phyloP scores from a whole-genome alignment of 2,888 invertebrate species.

The Melitaea athalia region DNA sequence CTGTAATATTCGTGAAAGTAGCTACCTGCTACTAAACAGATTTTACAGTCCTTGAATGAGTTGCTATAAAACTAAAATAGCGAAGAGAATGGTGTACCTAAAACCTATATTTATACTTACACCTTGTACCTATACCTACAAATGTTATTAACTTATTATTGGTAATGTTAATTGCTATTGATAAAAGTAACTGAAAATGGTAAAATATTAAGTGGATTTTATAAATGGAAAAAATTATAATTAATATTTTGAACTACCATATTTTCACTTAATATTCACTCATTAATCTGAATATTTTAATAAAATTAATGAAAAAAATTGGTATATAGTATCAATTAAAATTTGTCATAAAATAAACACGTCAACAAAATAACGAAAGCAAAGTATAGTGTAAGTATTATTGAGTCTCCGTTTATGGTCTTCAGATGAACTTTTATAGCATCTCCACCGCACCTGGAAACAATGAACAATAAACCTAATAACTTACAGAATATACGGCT shows the following conservation, averaged over 20 bases:
- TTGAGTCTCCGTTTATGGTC: slow-evolving; percentile 24
- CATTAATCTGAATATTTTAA: not conserved
- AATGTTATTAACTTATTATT: too few relatives aligned
- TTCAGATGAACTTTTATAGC: slow-evolving; percentile 33
- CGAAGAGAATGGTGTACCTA: not conserved
- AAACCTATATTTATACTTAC: not conserved
- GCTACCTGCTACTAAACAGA: not conserved
- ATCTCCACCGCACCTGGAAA: slow-evolving; percentile 30
- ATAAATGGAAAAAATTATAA: too few relatives aligned
- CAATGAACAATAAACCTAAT: slow-evolving; percentile 8
- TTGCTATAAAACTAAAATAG: slow-evolving; percentile 4
- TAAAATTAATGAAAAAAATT: too few relatives aligned
- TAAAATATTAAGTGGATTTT: too few relatives aligned
- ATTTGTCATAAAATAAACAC: too few relatives aligned
- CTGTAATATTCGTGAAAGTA: slow-evolving; percentile 2
- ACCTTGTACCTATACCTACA: too few relatives aligned
- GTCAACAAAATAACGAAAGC: not conserved
- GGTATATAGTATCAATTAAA: too few relatives aligned
- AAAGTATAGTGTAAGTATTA: slow-evolving; percentile 1
- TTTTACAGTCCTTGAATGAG: slow-evolving; percentile 1
- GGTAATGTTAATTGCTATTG: too few relatives aligned
- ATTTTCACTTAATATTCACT: too few relatives aligned
- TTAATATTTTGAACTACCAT: too few relatives aligned
- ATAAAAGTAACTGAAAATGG: too few relatives aligned
- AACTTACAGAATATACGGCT: not conserved